Evolutionary conservation across 2,888 invertebrate genomes (phyloP), one percentile per base, ranked within the genome.

Genomic region (Camponotus fellah): DNA sequence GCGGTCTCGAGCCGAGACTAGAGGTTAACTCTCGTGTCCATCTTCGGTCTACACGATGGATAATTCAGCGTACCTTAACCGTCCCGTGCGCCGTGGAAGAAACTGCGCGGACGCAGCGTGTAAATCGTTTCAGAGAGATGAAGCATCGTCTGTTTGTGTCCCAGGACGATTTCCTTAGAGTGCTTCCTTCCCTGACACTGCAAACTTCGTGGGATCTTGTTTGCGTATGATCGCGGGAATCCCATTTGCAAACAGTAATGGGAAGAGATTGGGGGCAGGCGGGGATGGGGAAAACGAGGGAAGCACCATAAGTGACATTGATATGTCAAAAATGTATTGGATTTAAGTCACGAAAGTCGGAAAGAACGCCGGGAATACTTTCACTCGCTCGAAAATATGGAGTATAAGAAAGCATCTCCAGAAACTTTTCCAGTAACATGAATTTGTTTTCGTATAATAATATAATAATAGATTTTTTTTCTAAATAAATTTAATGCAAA

Each of bases 31-130:
- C 91, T 86, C 87, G 86, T 92, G 92, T 92, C 92, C 88, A 92
- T 92, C 92, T 92, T 90, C 77, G 90, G 90, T 84, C 87, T 86
- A 87, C 90, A 88, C 88, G 92, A 90, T 88, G 90, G 92, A 92
- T 92, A 92, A 92, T 92, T 92, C 91, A 92, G 90, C 91, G 91
- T 92, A 90, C 89, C 91, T 92, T 89, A 90, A 89, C 91, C 88
- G 88, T 91, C 89, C 88, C 82, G 85, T 80, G 86, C 84, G 84
- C 82, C 84, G 85, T 84, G 86, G 85, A 87, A 89, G 85, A 89
- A 86, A 83, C 88, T 65, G 75, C 83, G 82, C 76, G 88, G 65
- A 82, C 82, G 82, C 58, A 9, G 75, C 76, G 65, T 75, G 53
- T 81, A 82, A 88, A 87, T 88, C 85, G 85, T 77, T 49, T 83